Percentiles rank a stretch among this genome's conserved stretches.
Evolutionary conservation across 2,888 invertebrate species (phyloP).

Genomic region (Axea sp.): DNA sequence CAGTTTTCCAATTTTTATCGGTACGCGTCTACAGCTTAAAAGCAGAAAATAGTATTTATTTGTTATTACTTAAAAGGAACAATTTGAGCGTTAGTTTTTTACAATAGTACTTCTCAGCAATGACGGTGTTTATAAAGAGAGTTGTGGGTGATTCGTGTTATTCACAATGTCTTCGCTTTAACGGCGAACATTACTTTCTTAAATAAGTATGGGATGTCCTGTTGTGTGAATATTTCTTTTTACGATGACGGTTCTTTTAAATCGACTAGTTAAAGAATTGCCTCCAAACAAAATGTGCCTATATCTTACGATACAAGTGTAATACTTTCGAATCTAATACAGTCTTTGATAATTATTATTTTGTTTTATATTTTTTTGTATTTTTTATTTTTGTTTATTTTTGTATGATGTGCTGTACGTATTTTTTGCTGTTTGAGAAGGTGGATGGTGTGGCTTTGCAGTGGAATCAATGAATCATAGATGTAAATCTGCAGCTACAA

Average conservation of each 20-base stretch:
- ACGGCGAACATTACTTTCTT: too few relatives aligned
- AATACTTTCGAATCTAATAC: constrained; percentile 74
- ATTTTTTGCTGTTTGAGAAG: constrained; percentile 50
- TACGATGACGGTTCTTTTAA: constrained; percentile 60
- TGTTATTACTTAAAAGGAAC: too few relatives aligned
- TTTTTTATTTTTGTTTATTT: constrained; percentile 14
- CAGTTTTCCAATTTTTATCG: too few relatives aligned
- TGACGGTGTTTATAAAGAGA: constrained; percentile 18
- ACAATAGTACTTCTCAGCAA: constrained; percentile 10
- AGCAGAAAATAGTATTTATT: too few relatives aligned
- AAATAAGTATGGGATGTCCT: too few relatives aligned
- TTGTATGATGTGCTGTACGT: constrained; percentile 66
- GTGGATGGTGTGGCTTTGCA: constrained; percentile 64
- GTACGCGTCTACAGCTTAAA: too few relatives aligned
- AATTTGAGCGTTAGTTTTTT: too few relatives aligned
- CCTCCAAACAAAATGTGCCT: constrained; percentile 60
- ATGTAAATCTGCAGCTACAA: constrained; percentile 67
- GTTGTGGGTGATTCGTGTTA: constrained; percentile 25
- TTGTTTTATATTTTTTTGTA: constrained; percentile 31
- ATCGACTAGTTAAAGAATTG: constrained; percentile 62
- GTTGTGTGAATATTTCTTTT: constrained; percentile 9
- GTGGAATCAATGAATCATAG: constrained; percentile 67
- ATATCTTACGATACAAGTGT: constrained; percentile 68
- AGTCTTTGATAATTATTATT: constrained; percentile 74
- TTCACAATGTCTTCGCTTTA: constrained; percentile 32